phyloP scores from a whole-genome alignment of 2,113 vertebrate species.

The Clarias batrachus region DNA sequence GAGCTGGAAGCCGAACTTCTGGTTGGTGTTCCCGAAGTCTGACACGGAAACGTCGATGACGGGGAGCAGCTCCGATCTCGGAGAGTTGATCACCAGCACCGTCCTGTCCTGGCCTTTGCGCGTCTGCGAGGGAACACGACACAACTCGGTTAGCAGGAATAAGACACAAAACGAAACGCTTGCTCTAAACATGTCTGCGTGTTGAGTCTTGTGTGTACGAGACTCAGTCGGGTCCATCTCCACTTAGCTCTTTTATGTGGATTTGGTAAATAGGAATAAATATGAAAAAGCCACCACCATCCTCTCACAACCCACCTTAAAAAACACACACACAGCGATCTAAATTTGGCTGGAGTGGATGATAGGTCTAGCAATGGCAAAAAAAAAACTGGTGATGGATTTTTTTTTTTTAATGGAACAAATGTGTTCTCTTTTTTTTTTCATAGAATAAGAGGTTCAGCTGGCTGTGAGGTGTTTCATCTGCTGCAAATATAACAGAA shows the following conservation, averaged over 20 bases:
- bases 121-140: constrained; percentile 64
- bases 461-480: no score
- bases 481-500: no score
- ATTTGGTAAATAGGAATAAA: no score
- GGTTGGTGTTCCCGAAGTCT: constrained; percentile 83
- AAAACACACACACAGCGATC: no score
- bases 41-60: constrained; percentile 77
- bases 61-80: constrained; percentile 79
- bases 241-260: background rate
- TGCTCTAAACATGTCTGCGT: background rate
- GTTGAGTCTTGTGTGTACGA: background rate
- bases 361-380: no score
- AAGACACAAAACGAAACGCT: background rate
- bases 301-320: no score
- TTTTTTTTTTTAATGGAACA: no score
- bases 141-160: background rate
- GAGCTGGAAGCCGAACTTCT: constrained; percentile 92
- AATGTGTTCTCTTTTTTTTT: no score
- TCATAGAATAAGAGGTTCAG: no score
- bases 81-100: constrained; percentile 77
- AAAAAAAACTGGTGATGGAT: no score
- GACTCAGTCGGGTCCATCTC: background rate
- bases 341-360: no score
- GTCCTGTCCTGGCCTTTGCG: constrained; percentile 83
- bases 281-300: no score